Evolutionary conservation across 2,888 invertebrate species (phyloP).

Genomic region (Salpingus planirostris): DNA sequence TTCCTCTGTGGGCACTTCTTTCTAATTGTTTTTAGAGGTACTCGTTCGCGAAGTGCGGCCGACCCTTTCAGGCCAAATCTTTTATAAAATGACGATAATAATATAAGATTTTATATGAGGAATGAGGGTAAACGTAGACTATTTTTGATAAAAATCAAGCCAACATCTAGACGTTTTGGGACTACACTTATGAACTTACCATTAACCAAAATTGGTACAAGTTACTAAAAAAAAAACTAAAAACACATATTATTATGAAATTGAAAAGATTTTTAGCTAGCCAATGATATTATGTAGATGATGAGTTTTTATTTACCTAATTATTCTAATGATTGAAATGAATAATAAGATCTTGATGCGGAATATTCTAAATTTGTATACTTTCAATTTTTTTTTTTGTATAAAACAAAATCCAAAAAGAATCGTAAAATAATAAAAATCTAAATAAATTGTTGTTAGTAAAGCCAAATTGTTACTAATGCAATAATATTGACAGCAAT

Average conservation of each 20-base stretch:
- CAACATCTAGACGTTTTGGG: slow-evolving; percentile 9
- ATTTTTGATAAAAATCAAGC: slow-evolving; percentile 25
- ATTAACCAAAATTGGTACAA: too few relatives aligned
- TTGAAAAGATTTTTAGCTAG: slow-evolving; percentile 20
- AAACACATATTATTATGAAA: too few relatives aligned
- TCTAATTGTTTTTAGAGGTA: too few relatives aligned
- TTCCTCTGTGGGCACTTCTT: neutral
- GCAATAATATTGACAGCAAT: slow-evolving; percentile 34
- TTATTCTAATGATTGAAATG: too few relatives aligned
- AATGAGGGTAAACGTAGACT: slow-evolving; percentile 19
- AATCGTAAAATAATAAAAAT: slow-evolving; percentile 18
- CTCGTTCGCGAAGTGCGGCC: slow-evolving; percentile 3
- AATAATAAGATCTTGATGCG: slow-evolving; percentile 11
- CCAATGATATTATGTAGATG: slow-evolving; percentile 16
- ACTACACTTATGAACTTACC: too few relatives aligned
- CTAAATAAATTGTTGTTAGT: slow-evolving; percentile 26
- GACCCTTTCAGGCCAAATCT: slow-evolving; percentile 5
- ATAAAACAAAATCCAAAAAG: neutral
- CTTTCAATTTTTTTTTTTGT: slow-evolving; percentile 17
- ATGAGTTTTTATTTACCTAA: too few relatives aligned
- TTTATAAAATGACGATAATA: slow-evolving; percentile 13
- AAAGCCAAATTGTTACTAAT: slow-evolving; percentile 31
- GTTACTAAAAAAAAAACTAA: too few relatives aligned
- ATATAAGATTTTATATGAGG: slow-evolving; percentile 4
- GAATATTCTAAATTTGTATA: slow-evolving; percentile 30